Evolutionary conservation across 2,888 invertebrate genomes (phyloP).

Genomic region (Idaea dimidiata): DNA sequence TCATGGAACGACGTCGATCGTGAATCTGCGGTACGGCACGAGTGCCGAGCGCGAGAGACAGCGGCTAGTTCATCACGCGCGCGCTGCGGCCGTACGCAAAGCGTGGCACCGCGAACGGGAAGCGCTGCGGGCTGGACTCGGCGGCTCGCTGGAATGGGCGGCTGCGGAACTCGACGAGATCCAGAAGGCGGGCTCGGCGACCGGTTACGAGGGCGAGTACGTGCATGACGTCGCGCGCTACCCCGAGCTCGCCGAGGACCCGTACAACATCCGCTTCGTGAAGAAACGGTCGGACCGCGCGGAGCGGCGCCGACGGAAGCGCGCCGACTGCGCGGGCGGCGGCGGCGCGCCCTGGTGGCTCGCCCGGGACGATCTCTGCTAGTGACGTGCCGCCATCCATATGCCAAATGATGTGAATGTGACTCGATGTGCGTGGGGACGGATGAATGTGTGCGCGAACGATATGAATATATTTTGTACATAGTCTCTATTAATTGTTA

Average conservation of each 20-base stretch:
- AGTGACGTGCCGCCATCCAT: constrained; percentile 74
- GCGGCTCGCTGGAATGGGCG: constrained; percentile 91
- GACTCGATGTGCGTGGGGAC: constrained; percentile 59
- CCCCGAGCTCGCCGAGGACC: constrained; percentile 97
- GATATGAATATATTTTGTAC: constrained; percentile 76
- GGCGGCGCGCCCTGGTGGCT: constrained; percentile 75
- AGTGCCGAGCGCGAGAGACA: constrained; percentile 94
- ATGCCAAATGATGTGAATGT: constrained; percentile 77
- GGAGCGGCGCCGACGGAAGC: constrained; percentile 87
- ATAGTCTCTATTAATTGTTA: constrained; percentile 81
- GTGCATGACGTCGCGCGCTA: constrained; percentile 94
- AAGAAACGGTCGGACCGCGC: constrained; percentile 88
- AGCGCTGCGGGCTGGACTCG: constrained; percentile 87
- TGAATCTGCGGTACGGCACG: constrained; percentile 97
- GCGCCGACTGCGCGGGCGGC: constrained; percentile 74
- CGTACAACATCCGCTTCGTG: constrained; percentile 94
- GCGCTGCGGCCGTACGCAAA: constrained; percentile 90
- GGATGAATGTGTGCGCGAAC: constrained; percentile 61
- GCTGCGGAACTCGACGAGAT: constrained; percentile 94
- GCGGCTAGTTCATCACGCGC: constrained; percentile 94
- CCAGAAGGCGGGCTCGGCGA: constrained; percentile 89
- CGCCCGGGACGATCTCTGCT: constrained; percentile 70
- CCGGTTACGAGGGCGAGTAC: constrained; percentile 94
- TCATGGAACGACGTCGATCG: constrained; percentile 93
- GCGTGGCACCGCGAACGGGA: constrained; percentile 97